Percentiles rank a stretch among this genome's conserved stretches.
phyloP scores from a whole-genome alignment of 2,888 invertebrate species.

The Ormyrus thymus region DNA sequence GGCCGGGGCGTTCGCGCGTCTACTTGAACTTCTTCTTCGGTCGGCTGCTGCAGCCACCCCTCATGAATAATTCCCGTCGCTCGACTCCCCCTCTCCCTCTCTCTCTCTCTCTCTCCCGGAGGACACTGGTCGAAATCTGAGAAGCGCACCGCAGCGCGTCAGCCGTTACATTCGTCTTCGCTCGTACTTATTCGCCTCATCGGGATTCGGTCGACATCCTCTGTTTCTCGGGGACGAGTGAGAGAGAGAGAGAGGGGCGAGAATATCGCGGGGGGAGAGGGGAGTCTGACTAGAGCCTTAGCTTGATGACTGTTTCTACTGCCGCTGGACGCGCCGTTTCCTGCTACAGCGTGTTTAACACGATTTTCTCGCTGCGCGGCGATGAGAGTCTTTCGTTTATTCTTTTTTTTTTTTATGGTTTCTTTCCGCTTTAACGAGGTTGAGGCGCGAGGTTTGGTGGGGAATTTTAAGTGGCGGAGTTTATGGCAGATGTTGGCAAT shows the following conservation, averaged over 20 bases:
- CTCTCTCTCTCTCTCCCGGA: conserved; percentile 50
- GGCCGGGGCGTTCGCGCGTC: background rate
- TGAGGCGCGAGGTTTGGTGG: too few relatives aligned
- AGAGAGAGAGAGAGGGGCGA: rapidly evolving
- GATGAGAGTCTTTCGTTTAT: too few relatives aligned
- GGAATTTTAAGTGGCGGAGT: too few relatives aligned
- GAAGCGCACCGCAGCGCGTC: conserved; percentile 46
- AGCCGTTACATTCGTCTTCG: conserved; percentile 52
- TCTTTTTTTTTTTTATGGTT: too few relatives aligned
- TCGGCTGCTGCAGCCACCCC: conserved; percentile 48
- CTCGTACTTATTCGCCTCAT: conserved; percentile 47
- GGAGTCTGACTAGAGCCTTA: conserved; percentile 12
- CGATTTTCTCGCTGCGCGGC: too few relatives aligned
- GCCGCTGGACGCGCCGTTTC: too few relatives aligned
- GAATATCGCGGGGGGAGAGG: too few relatives aligned
- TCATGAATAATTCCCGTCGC: conserved; percentile 67
- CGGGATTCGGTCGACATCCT: conserved; percentile 41
- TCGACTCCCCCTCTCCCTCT: conserved; percentile 57
- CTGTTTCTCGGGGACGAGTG: too few relatives aligned
- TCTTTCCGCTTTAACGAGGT: too few relatives aligned
- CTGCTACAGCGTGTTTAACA: too few relatives aligned
- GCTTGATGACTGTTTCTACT: conserved; percentile 43
- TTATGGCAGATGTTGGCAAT: too few relatives aligned
- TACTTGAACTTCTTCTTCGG: background rate
- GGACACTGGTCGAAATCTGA: conserved; percentile 60